A percentile compares a stretch with the other conserved stretches of the same genome.
Evolutionary conservation across 92 coral and sea anemone species (phyloP).

Genomic region (Epizoanthus rinbou): DNA sequence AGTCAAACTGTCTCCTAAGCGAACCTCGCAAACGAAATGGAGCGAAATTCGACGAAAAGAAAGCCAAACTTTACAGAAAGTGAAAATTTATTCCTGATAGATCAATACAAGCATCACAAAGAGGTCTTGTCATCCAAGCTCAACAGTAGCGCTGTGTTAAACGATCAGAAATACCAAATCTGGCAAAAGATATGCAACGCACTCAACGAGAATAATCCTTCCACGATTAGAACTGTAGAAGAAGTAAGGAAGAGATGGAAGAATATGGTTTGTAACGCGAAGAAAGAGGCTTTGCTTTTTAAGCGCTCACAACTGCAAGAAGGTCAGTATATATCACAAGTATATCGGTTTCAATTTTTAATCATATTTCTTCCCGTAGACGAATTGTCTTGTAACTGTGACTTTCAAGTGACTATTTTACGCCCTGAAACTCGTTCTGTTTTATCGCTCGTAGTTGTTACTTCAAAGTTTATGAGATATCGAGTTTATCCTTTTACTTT

Average conservation of each 20-base stretch:
- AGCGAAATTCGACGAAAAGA: slow-evolving; percentile 63
- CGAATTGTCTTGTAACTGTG: too few species aligned
- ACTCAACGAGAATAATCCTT: slow-evolving; percentile 67
- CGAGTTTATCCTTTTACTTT: too few species aligned
- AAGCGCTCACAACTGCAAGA: slow-evolving; percentile 31
- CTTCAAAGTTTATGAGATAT: too few species aligned
- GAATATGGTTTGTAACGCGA: slow-evolving; percentile 82
- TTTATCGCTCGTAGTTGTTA: too few species aligned
- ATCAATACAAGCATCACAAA: slow-evolving; percentile 71
- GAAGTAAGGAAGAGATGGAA: slow-evolving; percentile 85
- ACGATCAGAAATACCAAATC: slow-evolving; percentile 73
- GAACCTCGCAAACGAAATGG: slow-evolving; percentile 1
- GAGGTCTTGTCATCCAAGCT: slow-evolving; percentile 71
- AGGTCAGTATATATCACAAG: slow-evolving; percentile 14
- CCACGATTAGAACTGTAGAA: slow-evolving; percentile 69
- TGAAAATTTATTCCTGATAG: slow-evolving; percentile 76
- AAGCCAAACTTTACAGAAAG: slow-evolving; percentile 88
- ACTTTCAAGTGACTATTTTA: too few species aligned
- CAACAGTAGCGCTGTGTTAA: slow-evolving; percentile 67
- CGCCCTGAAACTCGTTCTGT: too few species aligned
- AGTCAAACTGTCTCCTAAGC: background rate
- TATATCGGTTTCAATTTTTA: too few species aligned
- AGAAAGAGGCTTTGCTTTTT: slow-evolving; percentile 59
- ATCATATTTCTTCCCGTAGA: too few species aligned
- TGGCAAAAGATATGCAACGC: slow-evolving; percentile 79